Evolutionary conservation across 2,888 invertebrate species (phyloP), one percentile per base, ranked within the genome.

Genomic region (Drosophila cognata): DNA sequence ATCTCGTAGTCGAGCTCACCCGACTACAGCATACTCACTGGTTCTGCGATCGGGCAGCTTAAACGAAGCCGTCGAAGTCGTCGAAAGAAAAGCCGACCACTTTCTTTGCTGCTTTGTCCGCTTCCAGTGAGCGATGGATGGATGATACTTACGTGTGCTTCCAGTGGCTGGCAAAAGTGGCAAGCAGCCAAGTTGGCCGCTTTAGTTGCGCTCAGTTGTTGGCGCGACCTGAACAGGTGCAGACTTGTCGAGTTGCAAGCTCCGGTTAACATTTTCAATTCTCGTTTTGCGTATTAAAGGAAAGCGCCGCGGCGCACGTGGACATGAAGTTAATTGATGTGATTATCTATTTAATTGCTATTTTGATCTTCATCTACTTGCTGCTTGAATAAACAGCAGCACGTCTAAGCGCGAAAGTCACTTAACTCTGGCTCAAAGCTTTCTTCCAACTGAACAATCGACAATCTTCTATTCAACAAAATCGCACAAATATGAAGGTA

Each of bases 321-420:
- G 92, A 81, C 90, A 92, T 92, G 92, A 92, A 92, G 92, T 84
- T 92, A 83, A 85, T 92, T 88, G 92, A 92, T 81, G 91, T 92
- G 79, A 90, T 92, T 82, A 85, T 91, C 68, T 92, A 92, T 73
- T 76, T 92, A 77, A 91, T 92, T 87, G 91, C 91, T 67, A 83
- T 92, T 82, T 88, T 92, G 83, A 91, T 92, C 66, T 92, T 92
- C 75, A 82, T 92, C 65, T 92, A 92, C 66, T 75, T 92, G 82
- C 77, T 92, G 78, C 72, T 92, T 70, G 91, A 92, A 59, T 92
- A 87, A 84, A 67, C 55, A 60, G 70, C 46, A 57, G 43, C 53
- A 56, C 33, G 11, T 46, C 35, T 51, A 2, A 25, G 35, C 35
- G 48, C 57, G 56, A 77, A 70, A 67, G 51, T 64, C 51, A 48